phyloP scores from a whole-genome alignment of 2,797 vertebrate species.

The Etheostoma nigrum region DNA sequence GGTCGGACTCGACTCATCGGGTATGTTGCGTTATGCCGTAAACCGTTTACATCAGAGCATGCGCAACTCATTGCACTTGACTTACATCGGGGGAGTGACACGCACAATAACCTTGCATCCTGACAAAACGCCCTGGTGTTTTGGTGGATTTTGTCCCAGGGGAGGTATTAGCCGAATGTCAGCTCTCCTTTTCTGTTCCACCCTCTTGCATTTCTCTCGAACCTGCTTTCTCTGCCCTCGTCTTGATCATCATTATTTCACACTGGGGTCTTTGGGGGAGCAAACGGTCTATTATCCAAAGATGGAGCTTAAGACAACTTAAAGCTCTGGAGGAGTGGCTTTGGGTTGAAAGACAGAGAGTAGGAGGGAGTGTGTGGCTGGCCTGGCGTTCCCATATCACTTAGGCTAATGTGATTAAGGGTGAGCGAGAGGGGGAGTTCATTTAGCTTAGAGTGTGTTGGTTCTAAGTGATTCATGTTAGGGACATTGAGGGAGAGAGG shows the following conservation, averaged over 20 bases:
- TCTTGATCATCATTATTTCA: slow-evolving; percentile 82
- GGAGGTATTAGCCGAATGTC: slow-evolving; percentile 64
- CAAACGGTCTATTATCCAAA: slow-evolving; percentile 78
- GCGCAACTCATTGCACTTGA: no score
- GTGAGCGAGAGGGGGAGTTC: slow-evolving; percentile 57
- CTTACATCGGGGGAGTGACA: no score
- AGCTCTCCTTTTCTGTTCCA: slow-evolving; percentile 62
- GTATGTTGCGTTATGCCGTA: no score
- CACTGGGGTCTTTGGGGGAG: slow-evolving; percentile 64
- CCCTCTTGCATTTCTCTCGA: slow-evolving; percentile 64
- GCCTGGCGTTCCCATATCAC: slow-evolving; percentile 80
- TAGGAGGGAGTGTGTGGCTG: slow-evolving; percentile 77
- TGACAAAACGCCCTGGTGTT: slow-evolving; percentile 68
- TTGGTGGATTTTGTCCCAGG: slow-evolving; percentile 61
- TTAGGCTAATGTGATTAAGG: slow-evolving; percentile 83
- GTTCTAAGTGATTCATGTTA: slow-evolving; percentile 78
- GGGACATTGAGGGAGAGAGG: slow-evolving; percentile 13
- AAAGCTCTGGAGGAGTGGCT: slow-evolving; percentile 78
- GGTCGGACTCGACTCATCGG: no score
- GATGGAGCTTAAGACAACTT: slow-evolving; percentile 82
- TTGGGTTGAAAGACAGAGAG: slow-evolving; percentile 72
- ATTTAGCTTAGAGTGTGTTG: slow-evolving; percentile 73
- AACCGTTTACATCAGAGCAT: no score
- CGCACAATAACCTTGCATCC: slow-evolving; percentile 44
- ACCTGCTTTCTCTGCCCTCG: slow-evolving; percentile 64